Evolutionary conservation across 2,797 vertebrate species (phyloP).

Genomic region (Anas georgica): DNA sequence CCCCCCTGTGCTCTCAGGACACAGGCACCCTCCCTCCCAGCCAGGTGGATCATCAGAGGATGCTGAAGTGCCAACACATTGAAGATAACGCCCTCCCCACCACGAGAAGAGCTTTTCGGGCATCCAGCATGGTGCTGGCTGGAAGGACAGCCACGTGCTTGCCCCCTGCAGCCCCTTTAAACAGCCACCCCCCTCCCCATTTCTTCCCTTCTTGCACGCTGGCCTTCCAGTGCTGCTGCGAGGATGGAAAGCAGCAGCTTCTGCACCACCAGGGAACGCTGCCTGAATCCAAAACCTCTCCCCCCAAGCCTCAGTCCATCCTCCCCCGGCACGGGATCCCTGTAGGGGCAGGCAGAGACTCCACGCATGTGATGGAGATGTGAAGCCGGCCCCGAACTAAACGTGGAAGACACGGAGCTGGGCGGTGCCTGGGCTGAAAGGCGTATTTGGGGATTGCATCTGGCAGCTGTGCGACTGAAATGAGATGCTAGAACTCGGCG

Average conservation of each 20-base stretch:
- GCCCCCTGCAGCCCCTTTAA: not conserved
- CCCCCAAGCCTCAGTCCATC: not conserved
- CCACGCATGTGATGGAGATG: not conserved
- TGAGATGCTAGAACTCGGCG: not conserved
- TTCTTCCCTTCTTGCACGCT: rapidly evolving
- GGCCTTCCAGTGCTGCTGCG: not conserved
- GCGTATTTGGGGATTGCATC: not conserved
- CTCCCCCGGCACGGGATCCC: rapidly evolving
- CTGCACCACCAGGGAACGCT: not conserved
- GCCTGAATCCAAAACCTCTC: not conserved
- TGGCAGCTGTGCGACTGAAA: not conserved
- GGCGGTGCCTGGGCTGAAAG: constrained; percentile 1
- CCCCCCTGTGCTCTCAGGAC: not conserved
- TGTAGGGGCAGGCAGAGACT: not conserved
- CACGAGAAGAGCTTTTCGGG: not conserved
- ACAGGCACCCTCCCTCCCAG: rapidly evolving
- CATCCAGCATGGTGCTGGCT: no score
- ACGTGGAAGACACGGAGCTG: not conserved
- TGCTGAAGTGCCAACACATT: not conserved
- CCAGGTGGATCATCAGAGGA: not conserved
- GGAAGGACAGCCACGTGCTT: not conserved
- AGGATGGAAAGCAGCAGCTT: not conserved
- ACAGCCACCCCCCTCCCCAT: not conserved
- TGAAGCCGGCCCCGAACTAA: not conserved
- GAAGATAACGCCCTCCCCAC: not conserved